Evolutionary conservation across 1,140 invertebrate species (phyloP).

Genomic region (Drosophila hydei): DNA sequence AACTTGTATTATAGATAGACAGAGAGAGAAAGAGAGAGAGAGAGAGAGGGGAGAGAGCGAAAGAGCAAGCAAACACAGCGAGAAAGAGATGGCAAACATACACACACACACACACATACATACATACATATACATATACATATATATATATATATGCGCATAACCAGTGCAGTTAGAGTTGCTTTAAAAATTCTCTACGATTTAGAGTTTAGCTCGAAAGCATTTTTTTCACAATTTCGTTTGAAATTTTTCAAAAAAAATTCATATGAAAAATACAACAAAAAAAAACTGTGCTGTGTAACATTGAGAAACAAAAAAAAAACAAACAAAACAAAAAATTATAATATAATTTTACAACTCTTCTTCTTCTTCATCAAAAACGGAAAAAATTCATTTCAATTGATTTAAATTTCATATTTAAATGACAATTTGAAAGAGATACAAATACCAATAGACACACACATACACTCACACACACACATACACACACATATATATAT

Average conservation of each 20-base stretch:
- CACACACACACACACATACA: slow-evolving; percentile 4
- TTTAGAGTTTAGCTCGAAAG: slow-evolving; percentile 62
- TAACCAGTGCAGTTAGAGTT: slow-evolving; percentile 68
- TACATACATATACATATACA: neutral
- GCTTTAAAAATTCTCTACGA: slow-evolving; percentile 72
- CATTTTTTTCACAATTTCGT: slow-evolving; percentile 71
- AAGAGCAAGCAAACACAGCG: slow-evolving; percentile 11
- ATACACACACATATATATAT: too few relatives aligned
- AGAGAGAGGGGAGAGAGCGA: slow-evolving; percentile 17
- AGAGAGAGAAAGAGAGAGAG: slow-evolving; percentile 12
- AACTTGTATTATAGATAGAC: slow-evolving; percentile 71
- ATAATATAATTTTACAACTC: neutral
- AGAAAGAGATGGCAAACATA: slow-evolving; percentile 26
- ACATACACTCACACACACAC: neutral
- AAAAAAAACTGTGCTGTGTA: slow-evolving; percentile 46
- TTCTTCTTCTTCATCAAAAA: slow-evolving; percentile 11
- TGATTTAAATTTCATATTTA: slow-evolving; percentile 70
- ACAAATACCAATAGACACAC: slow-evolving; percentile 28
- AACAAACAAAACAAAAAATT: neutral
- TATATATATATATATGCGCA: slow-evolving; percentile 20
- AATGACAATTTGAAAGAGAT: slow-evolving; percentile 66
- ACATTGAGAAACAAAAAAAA: slow-evolving; percentile 19
- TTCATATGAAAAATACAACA: slow-evolving; percentile 13
- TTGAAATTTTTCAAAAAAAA: slow-evolving; percentile 34
- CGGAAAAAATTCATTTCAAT: slow-evolving; percentile 47